Conservation (phyloP, 2,113 vertebrate genomes). For the Etheostoma cragini region DNA sequence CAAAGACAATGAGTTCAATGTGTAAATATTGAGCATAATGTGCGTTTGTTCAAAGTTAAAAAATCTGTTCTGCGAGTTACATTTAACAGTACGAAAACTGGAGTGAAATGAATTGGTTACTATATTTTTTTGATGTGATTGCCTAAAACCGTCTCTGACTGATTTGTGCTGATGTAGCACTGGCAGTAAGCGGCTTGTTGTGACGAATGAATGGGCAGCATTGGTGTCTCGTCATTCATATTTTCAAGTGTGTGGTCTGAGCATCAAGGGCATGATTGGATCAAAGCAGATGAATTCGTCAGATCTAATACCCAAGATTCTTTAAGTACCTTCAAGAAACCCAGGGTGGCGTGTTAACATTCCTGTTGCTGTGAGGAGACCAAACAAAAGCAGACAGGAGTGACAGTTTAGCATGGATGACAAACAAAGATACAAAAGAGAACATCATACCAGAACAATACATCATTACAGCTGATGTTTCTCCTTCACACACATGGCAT, state of each 20-base stretch:
- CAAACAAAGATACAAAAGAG: conserved; percentile 80
- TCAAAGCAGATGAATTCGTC: conserved; percentile 62
- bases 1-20: background rate
- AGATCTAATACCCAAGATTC: conserved; percentile 54
- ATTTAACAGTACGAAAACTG: background rate
- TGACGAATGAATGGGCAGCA: conserved; percentile 25
- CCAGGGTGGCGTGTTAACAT: conserved; percentile 62
- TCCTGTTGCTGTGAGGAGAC: conserved; percentile 55
- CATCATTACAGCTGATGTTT: conserved; percentile 77
- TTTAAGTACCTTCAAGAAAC: conserved; percentile 68
- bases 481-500: conserved; percentile 82
- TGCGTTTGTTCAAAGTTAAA: background rate
- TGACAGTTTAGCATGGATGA: conserved; percentile 77
- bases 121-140: background rate
- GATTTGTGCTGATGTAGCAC: conserved; percentile 27
- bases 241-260: conserved; percentile 48
- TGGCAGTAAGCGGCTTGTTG: conserved; percentile 17
- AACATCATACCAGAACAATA: conserved; percentile 73
- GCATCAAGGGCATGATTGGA: conserved; percentile 50
- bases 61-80: background rate
- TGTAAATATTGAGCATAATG: background rate
- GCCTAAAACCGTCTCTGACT: background rate
- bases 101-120: background rate
- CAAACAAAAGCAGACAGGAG: conserved; percentile 70
- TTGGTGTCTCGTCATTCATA: conserved; percentile 47